Percentiles rank a stretch among this genome's conserved stretches.
Conservation (phyloP, 2,113 vertebrate genomes). For the Bombycilla garrulus region DNA sequence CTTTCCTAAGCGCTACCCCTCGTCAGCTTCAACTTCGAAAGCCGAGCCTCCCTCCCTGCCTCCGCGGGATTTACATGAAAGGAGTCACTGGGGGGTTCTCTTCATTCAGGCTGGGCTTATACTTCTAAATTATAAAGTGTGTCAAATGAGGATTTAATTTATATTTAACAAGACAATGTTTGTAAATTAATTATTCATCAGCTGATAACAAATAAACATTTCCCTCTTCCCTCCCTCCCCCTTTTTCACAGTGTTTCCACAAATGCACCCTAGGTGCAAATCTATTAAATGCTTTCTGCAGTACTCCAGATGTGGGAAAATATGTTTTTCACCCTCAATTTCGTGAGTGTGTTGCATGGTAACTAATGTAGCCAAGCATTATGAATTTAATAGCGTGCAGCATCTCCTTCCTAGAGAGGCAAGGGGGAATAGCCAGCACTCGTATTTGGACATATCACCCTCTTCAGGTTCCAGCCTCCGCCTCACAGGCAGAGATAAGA, state of each 20-base stretch:
- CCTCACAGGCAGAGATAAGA: neutral
- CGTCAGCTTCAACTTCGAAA: neutral
- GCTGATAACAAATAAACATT: slow-evolving; percentile 45
- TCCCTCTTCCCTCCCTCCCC: neutral
- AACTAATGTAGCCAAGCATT: slow-evolving; percentile 35
- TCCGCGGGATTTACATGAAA: slow-evolving; percentile 11
- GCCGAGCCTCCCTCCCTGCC: neutral
- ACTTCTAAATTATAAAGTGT: slow-evolving; percentile 41
- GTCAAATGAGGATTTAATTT: slow-evolving; percentile 66
- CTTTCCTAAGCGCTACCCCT: neutral
- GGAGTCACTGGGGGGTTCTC: slow-evolving; percentile 13
- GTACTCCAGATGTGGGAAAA: slow-evolving; percentile 38
- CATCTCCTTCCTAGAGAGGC: neutral
- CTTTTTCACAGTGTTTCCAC: slow-evolving; percentile 15
- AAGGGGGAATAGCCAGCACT: neutral
- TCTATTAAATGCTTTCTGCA: slow-evolving; percentile 37
- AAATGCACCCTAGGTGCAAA: neutral
- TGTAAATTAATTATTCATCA: slow-evolving; percentile 67
- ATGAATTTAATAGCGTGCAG: neutral
- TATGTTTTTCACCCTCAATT: neutral
- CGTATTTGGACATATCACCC: neutral
- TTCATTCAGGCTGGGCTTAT: slow-evolving; percentile 8
- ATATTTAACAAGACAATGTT: slow-evolving; percentile 59
- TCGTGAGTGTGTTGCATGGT: slow-evolving; percentile 24
- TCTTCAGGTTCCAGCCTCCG: neutral